Evolutionary conservation across 1,140 invertebrate genomes (phyloP).

Genomic region (Monomorium pharaonis): DNA sequence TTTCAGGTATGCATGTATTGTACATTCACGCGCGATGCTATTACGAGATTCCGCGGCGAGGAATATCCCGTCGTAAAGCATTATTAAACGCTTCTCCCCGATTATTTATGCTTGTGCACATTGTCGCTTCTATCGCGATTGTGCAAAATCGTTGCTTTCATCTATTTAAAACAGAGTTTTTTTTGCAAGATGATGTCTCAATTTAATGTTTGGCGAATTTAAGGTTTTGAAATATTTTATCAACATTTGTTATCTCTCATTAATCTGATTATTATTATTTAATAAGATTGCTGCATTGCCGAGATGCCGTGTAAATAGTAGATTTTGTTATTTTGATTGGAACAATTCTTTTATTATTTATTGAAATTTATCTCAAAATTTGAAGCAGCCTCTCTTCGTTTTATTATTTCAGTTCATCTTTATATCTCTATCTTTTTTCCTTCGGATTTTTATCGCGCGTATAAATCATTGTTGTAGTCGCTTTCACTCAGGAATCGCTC

Average conservation of each 20-base stretch:
- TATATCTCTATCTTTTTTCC: not conserved
- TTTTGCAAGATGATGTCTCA: not conserved
- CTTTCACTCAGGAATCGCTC: constrained; percentile 70
- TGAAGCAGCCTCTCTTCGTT: not conserved
- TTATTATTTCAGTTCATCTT: not conserved
- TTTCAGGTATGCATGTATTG: constrained; percentile 14
- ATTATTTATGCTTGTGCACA: not conserved
- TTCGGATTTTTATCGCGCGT: constrained; percentile 26
- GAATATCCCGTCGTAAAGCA: constrained; percentile 21
- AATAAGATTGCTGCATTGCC: not conserved
- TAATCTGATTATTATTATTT: not conserved
- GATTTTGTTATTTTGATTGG: not conserved
- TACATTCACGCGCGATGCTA: constrained; percentile 32
- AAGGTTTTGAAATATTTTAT: not conserved
- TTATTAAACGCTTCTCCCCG: constrained; percentile 33
- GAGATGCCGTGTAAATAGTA: not conserved
- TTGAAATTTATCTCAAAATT: not conserved
- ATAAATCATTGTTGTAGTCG: constrained; percentile 59
- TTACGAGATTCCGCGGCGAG: constrained; percentile 15
- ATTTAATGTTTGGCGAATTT: not conserved
- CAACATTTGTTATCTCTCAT: not conserved
- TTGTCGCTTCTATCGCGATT: constrained; percentile 37
- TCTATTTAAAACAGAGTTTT: not conserved
- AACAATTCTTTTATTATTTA: not conserved
- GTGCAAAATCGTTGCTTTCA: not conserved